These are phyloP conservation scores for Synergus laeviventris DNA, from an alignment of 2,888 invertebrate species.

Conservation along the genomic window DNA sequence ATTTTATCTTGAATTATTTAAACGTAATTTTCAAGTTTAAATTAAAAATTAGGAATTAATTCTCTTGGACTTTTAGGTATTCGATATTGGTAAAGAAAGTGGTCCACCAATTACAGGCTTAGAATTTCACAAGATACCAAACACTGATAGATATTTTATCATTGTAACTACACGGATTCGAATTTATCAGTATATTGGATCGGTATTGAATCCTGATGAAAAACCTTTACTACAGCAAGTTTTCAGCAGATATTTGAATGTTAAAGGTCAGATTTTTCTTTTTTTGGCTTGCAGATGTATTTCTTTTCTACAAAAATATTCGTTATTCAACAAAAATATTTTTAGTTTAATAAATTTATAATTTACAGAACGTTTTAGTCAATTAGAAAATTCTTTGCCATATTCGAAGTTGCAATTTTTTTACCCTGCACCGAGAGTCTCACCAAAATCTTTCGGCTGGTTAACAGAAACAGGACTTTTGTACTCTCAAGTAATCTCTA, in stretches of 20 bases:
- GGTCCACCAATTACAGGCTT: slow-evolving; percentile 91
- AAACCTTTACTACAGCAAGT: slow-evolving; percentile 88
- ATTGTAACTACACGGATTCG: slow-evolving; percentile 90
- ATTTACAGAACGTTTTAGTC: slow-evolving; percentile 80
- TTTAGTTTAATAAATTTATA: slow-evolving; percentile 40
- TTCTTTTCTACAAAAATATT: background rate
- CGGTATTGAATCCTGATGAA: slow-evolving; percentile 84
- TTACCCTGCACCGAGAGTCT: slow-evolving; percentile 81
- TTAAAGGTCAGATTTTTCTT: slow-evolving; percentile 78
- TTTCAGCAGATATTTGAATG: slow-evolving; percentile 86
- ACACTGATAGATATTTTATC: slow-evolving; percentile 86
- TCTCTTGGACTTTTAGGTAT: slow-evolving; percentile 80
- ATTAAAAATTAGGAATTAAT: slow-evolving; percentile 43
- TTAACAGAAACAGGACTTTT: slow-evolving; percentile 89
- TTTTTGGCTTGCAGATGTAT: background rate
- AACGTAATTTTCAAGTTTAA: slow-evolving; percentile 41
- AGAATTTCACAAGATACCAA: slow-evolving; percentile 86
- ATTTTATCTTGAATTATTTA: background rate
- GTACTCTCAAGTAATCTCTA: slow-evolving; percentile 82
- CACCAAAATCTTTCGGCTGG: slow-evolving; percentile 91
- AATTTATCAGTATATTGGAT: slow-evolving; percentile 92
- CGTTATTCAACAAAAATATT: slow-evolving; percentile 21
- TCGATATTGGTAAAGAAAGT: slow-evolving; percentile 89
- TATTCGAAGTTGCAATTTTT: slow-evolving; percentile 89
- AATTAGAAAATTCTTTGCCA: slow-evolving; percentile 84